phyloP scores from a whole-genome alignment of 2,113 vertebrate species.

The Aythya baeri region DNA sequence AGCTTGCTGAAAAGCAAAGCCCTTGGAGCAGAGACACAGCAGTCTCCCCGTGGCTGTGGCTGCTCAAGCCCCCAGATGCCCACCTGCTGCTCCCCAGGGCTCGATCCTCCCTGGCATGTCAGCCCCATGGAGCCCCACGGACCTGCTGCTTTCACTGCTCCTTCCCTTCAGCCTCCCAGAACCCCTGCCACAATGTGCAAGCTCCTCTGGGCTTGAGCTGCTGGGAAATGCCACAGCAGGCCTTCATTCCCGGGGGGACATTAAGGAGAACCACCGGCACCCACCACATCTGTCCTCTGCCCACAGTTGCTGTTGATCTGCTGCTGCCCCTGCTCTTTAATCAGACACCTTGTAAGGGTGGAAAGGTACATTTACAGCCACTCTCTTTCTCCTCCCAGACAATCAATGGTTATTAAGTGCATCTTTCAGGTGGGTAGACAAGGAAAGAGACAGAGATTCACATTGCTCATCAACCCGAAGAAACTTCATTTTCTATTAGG shows the following conservation, averaged over 20 bases:
- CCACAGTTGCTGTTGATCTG: neutral
- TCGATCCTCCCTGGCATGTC: fast-evolving
- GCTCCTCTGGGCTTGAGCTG: neutral
- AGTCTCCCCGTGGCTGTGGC: too few species aligned
- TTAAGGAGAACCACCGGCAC: neutral
- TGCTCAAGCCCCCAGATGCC: neutral
- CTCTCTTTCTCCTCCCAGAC: constrained; percentile 12
- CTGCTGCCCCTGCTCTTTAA: neutral
- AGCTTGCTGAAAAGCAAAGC: too few species aligned
- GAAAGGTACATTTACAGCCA: constrained; percentile 40
- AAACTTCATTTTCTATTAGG: constrained; percentile 65
- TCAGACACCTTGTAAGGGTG: constrained; percentile 25
- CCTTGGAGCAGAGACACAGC: too few species aligned
- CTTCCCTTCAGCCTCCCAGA: neutral
- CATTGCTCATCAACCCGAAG: constrained; percentile 42
- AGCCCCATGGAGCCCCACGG: neutral
- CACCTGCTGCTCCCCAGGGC: neutral
- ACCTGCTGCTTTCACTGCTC: neutral
- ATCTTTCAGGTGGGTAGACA: constrained; percentile 41
- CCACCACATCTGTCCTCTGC: neutral
- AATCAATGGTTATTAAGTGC: constrained; percentile 64
- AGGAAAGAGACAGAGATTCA: constrained; percentile 31
- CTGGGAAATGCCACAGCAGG: neutral
- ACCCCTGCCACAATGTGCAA: neutral
- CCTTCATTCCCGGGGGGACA: neutral